These are phyloP conservation scores for Bujurquina vittata DNA, from an alignment of 2,113 vertebrate species.

Conservation along the genomic window DNA sequence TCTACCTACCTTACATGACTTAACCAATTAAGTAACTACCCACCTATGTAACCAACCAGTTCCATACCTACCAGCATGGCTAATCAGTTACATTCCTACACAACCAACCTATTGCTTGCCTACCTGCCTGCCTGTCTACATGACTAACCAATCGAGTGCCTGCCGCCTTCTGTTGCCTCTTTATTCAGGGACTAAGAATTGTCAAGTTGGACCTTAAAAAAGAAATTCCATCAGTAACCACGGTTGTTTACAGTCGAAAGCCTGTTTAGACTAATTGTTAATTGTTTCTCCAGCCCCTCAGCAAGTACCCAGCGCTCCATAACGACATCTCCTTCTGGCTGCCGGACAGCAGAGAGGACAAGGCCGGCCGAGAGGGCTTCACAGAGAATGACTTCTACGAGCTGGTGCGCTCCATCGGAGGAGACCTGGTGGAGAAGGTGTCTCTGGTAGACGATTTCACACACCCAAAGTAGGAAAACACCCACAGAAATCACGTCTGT, in stretches of 20 bases:
- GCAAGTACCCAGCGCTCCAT: conserved; percentile 89
- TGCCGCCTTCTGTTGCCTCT: neutral
- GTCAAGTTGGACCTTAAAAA: neutral
- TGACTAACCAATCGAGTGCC: neutral
- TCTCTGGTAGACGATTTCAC: conserved; percentile 88
- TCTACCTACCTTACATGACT: too few species aligned
- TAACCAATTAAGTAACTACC: neutral
- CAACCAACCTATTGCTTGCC: neutral
- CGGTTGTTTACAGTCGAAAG: neutral
- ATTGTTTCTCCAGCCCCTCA: conserved; percentile 82
- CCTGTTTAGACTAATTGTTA: neutral
- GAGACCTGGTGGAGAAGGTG: conserved; percentile 94
- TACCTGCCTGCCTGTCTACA: accelerated
- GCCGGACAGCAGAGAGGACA: conserved; percentile 62
- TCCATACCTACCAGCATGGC: neutral
- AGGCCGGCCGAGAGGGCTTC: conserved; percentile 61
- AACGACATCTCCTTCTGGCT: conserved; percentile 99
- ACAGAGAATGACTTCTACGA: conserved; percentile 93
- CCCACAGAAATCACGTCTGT: neutral
- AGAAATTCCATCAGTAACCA: neutral
- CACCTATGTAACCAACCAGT: neutral
- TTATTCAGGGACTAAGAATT: neutral
- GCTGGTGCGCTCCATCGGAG: conserved; percentile 88
- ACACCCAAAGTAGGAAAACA: conserved; percentile 87
- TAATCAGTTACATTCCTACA: neutral